Percentiles rank a stretch among this genome's conserved stretches.
Conservation (phyloP, 2,113 vertebrate species). For the Onychostruthus taczanowskii region DNA sequence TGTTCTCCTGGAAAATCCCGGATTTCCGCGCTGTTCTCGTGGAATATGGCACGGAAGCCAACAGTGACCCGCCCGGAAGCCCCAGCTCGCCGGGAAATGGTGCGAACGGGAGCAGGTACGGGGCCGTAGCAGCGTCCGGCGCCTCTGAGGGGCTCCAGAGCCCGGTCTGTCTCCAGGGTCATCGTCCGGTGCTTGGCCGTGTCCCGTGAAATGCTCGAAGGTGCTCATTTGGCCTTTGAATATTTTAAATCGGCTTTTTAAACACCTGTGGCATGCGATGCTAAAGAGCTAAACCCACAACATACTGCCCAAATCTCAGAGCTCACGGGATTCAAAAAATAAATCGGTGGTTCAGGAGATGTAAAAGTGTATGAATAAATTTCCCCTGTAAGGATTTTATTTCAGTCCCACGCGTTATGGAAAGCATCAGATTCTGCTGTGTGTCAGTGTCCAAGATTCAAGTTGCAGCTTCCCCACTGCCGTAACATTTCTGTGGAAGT, state of each 20-base stretch:
- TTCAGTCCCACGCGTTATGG: neutral
- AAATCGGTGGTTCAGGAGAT: neutral
- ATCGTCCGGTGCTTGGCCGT: accelerated
- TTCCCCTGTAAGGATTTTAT: neutral
- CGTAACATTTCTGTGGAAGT: neutral
- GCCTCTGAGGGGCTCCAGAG: neutral
- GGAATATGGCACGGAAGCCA: neutral
- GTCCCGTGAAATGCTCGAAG: neutral
- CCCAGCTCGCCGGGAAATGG: accelerated
- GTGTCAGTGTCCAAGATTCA: neutral
- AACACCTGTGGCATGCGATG: neutral
- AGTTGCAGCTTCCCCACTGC: neutral
- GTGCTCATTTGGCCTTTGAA: neutral
- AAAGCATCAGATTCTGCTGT: neutral
- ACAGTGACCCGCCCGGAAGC: accelerated
- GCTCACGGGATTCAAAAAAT: neutral
- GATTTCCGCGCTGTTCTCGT: neutral
- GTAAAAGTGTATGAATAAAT: neutral
- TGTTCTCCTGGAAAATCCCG: too few relatives aligned
- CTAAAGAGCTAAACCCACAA: neutral
- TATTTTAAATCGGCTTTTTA: neutral
- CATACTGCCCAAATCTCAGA: neutral
- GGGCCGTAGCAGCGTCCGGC: neutral
- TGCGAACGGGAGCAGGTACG: neutral
- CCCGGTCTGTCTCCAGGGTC: neutral